phyloP scores from a whole-genome alignment of 2,797 vertebrate genomes.

The Anomalospiza imberbis region DNA sequence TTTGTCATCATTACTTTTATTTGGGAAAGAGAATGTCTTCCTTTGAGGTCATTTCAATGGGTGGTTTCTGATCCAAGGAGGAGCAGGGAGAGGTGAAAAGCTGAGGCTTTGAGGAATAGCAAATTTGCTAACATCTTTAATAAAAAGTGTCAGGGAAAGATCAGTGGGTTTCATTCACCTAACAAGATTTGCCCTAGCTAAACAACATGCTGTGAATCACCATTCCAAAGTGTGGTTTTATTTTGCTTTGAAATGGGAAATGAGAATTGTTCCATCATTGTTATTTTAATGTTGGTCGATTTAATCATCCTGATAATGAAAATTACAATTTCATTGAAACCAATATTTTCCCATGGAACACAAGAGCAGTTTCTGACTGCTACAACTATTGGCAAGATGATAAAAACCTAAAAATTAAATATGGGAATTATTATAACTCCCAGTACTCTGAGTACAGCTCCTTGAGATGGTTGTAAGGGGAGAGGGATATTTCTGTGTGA shows the following conservation, averaged over 20 bases:
- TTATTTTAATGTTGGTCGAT: constrained; percentile 16
- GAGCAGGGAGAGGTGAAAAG: background rate
- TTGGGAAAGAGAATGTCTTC: background rate
- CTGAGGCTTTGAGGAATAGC: background rate
- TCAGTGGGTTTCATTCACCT: background rate
- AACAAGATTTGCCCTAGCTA: background rate
- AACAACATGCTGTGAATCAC: constrained; percentile 10
- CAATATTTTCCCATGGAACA: background rate
- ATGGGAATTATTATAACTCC: background rate
- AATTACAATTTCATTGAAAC: background rate
- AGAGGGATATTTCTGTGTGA: background rate
- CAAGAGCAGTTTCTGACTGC: background rate
- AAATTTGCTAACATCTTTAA: background rate
- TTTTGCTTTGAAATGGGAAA: constrained; percentile 26
- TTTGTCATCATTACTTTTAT: background rate
- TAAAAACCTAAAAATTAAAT: background rate
- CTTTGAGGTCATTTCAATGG: background rate
- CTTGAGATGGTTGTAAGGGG: background rate
- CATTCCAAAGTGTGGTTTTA: constrained; percentile 12
- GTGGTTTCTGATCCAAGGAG: background rate
- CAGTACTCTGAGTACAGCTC: background rate
- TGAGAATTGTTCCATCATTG: background rate
- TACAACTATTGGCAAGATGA: background rate
- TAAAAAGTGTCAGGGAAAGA: background rate
- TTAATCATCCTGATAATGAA: constrained; percentile 29